These are phyloP conservation scores for Doris montereyensis DNA, from an alignment of 2,888 invertebrate genomes.

Conservation along the genomic window DNA sequence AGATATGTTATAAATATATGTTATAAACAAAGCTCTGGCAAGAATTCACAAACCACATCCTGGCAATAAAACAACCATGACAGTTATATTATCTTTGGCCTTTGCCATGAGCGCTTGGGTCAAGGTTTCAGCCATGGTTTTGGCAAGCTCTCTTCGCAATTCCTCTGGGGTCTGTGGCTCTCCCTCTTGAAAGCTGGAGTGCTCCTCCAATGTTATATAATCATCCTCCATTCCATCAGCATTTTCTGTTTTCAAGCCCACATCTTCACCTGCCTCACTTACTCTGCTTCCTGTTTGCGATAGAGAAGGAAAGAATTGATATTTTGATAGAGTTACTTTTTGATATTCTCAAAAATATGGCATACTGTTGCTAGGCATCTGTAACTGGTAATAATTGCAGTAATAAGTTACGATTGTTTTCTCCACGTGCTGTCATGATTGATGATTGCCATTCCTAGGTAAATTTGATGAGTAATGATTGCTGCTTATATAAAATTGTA, in stretches of 20 bases:
- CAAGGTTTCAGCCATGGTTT: constrained; percentile 65
- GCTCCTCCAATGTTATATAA: constrained; percentile 51
- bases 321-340: no score
- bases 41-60: constrained; percentile 62
- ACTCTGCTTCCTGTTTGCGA: constrained; percentile 47
- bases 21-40: no score
- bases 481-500: no score
- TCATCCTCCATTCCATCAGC: constrained; percentile 58
- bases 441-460: no score
- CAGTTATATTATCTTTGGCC: constrained; percentile 68
- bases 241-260: constrained; percentile 41
- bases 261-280: constrained; percentile 11
- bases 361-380: no score
- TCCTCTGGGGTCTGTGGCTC: constrained; percentile 53
- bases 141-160: constrained; percentile 59
- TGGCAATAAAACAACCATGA: constrained; percentile 65
- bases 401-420: no score
- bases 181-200: constrained; percentile 52
- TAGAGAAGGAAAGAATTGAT: no score
- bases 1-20: no score
- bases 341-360: no score
- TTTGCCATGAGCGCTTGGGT: constrained; percentile 70
- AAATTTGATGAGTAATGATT: no score
- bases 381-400: no score
- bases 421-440: no score